Conservation (phyloP, 64 coral and sea anemone genomes). For the Pachyseris speciosa region DNA sequence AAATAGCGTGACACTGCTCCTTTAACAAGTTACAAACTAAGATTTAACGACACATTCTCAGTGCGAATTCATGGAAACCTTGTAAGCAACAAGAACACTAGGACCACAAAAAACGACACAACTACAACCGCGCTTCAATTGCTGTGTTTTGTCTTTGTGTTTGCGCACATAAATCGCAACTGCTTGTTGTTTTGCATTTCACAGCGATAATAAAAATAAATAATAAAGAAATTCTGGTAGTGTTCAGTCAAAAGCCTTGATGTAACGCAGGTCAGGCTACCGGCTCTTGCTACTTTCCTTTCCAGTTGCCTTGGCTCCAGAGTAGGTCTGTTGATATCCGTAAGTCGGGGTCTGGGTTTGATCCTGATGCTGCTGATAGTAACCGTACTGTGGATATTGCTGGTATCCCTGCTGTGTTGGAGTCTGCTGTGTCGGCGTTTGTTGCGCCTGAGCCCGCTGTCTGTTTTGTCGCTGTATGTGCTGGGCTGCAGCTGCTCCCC, state of each 20-base stretch:
- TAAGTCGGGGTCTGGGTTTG: slow-evolving; percentile 60
- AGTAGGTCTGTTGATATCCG: slow-evolving; percentile 29
- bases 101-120: no score
- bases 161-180: no score
- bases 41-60: no score
- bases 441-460: background rate
- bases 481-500: slow-evolving; percentile 3
- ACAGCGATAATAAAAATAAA: no score
- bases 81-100: no score
- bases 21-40: no score
- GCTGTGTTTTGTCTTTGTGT: no score
- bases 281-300: slow-evolving; percentile 64
- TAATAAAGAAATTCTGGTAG: background rate
- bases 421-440: slow-evolving; percentile 53
- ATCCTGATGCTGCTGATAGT: slow-evolving; percentile 93
- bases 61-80: no score
- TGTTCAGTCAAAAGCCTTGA: background rate
- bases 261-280: background rate
- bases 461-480: background rate
- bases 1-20: no score
- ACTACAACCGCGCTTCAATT: no score
- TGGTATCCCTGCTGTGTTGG: slow-evolving; percentile 32
- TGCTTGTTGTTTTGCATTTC: background rate
- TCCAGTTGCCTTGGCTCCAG: slow-evolving; percentile 22
- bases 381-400: slow-evolving; percentile 87